A percentile compares a stretch with the other conserved stretches of the same genome.
Evolutionary conservation across 2,113 vertebrate genomes (phyloP).

Genomic region (Calidris pugnax): DNA sequence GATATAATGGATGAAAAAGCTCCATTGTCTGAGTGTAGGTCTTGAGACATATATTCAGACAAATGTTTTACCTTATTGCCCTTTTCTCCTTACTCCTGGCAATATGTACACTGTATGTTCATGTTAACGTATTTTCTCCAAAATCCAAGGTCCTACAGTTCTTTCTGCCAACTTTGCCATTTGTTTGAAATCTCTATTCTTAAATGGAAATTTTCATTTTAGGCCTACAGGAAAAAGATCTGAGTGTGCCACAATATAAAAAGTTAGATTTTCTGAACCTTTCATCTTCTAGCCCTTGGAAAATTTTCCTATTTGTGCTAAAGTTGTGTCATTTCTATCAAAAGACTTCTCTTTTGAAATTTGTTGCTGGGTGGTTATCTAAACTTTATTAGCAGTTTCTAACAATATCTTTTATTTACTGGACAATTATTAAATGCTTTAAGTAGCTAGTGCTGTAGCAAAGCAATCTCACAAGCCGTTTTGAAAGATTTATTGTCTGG

Average conservation of each 20-base stretch:
- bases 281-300: conserved; percentile 19
- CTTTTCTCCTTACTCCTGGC: neutral
- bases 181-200: conserved; percentile 32
- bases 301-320: conserved; percentile 36
- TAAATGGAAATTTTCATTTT: conserved; percentile 48
- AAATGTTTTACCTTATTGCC: conserved; percentile 34
- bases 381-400: conserved; percentile 54
- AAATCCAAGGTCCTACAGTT: neutral
- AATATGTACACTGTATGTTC: neutral
- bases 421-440: conserved; percentile 14
- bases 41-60: conserved; percentile 15
- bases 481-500: conserved; percentile 17
- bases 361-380: neutral
- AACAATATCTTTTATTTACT: conserved; percentile 40
- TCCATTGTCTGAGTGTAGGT: neutral
- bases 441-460: neutral
- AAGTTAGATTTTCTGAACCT: conserved; percentile 21
- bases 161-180: conserved; percentile 11
- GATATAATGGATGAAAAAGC: conserved; percentile 17
- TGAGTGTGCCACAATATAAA: neutral
- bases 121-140: neutral
- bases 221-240: neutral
- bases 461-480: conserved; percentile 8
- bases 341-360: conserved; percentile 44
- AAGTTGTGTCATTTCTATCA: neutral